These are phyloP conservation scores for Chiroxiphia lanceolata DNA, from an alignment of 2,797 vertebrate genomes.

Conservation along the genomic window DNA sequence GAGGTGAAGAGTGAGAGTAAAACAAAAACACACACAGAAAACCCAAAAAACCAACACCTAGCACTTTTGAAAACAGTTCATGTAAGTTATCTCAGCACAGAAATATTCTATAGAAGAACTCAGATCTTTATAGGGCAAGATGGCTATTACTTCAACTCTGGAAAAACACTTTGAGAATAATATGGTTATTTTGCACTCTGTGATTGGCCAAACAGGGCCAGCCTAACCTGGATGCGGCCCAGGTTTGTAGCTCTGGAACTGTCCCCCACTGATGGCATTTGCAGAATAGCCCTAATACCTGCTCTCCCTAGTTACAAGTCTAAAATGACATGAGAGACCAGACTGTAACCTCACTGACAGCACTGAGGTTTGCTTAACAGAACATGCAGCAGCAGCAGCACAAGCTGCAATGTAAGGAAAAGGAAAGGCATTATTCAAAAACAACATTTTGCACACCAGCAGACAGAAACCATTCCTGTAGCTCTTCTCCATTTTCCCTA, in stretches of 20 bases:
- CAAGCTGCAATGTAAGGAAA: not conserved
- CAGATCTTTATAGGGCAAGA: constrained; percentile 50
- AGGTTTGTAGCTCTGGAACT: constrained; percentile 30
- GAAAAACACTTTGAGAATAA: constrained; percentile 53
- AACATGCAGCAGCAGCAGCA: not conserved
- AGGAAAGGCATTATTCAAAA: not conserved
- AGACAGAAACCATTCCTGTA: not conserved
- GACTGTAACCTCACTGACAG: not conserved
- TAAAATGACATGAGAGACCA: not conserved
- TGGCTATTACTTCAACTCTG: constrained; percentile 32
- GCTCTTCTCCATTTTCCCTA: not conserved
- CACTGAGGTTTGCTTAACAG: not conserved
- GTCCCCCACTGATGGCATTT: constrained; percentile 46
- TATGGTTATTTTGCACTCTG: not conserved
- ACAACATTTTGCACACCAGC: rapidly evolving
- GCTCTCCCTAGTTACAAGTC: not conserved
- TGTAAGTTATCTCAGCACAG: constrained; percentile 49
- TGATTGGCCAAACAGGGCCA: not conserved
- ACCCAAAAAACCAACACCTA: not conserved
- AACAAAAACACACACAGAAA: not conserved
- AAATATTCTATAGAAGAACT: constrained; percentile 62
- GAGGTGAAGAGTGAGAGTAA: not conserved
- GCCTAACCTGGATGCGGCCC: constrained; percentile 20
- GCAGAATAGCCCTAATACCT: constrained; percentile 25
- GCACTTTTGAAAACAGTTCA: not conserved